Base-by-base conservation (phyloP, 2,113 vertebrate species). In the Jaculus jaculus region DNA sequence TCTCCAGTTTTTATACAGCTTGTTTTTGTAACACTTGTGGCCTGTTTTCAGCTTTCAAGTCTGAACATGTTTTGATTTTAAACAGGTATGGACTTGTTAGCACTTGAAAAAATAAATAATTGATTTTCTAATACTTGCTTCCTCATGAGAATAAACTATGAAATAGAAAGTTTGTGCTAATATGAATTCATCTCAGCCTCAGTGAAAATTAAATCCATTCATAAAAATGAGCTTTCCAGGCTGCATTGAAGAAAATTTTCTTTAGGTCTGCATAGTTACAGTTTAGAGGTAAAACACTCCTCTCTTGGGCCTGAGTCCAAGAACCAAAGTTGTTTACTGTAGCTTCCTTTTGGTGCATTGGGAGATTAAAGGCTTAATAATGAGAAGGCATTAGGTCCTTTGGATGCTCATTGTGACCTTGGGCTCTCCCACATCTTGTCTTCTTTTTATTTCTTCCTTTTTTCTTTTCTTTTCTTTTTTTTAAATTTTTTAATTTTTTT, bases 41-140 rank as follows among this genome's bases (percentile, higher is more conserved):
- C 93, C 17, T 79, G 1, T 94, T 93, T 94, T 93, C 54, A 89
- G 5, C 80, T 47, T 93, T 92, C 96, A 92, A 54, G 94, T 91
- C 87, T 69, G 47, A 84, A 95, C 97, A 87, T 86, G 90, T 94
- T 96, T 90, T 74, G 63, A 86, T 89, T 94, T 90, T 96, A 74
- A 85, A 79, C 93, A 73, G 84, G 93, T 90, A 39, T 80, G 47
- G 60, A 84, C 96, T 93, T 96, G 91, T 92, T 81, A 87, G 71
- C 93, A 42, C 54, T 95, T 42, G 30, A 51, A 94, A 93, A 86
- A 82, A 61, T 54, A 79, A 95, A 86, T 89, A 96, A 87, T 61
- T 92, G 87, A 80, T 78, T 89, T 84, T 20, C 54, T 96, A 60
- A 69, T 93, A 15, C 95, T 94, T 91, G 28, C 63, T 94, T 94